A percentile compares a stretch with the other conserved stretches of the same genome.
phyloP scores from a whole-genome alignment of 35 echinoderm and acorn worm species.

The Amphiura filiformis region DNA sequence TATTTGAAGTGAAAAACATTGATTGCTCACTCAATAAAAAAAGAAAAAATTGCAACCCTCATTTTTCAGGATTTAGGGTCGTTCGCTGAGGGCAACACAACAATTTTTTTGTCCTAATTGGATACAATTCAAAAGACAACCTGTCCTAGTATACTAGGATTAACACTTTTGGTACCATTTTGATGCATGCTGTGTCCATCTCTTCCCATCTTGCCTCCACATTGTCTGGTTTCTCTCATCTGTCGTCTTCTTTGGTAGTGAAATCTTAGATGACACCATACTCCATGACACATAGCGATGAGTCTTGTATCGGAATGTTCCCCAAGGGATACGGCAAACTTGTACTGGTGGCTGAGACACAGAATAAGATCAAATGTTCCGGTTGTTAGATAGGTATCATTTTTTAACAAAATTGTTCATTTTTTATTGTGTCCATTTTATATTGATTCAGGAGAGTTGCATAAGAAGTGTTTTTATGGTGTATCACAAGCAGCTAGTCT shows the following conservation, averaged over 20 bases:
- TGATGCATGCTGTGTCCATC: neutral
- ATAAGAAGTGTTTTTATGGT: neutral
- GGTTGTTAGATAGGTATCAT: neutral
- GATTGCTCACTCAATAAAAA: too few relatives aligned
- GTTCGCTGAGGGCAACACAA: too few relatives aligned
- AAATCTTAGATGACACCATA: slow-evolving; percentile 24
- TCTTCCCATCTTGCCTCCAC: neutral
- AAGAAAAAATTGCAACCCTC: too few relatives aligned
- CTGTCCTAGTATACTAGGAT: too few relatives aligned
- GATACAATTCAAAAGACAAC: too few relatives aligned
- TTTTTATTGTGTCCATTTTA: neutral
- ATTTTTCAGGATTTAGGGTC: too few relatives aligned
- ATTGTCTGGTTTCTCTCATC: neutral
- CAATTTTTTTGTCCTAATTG: too few relatives aligned
- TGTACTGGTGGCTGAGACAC: slow-evolving; percentile 21
- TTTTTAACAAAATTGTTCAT: neutral
- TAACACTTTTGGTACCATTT: neutral
- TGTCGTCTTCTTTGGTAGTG: slow-evolving; percentile 12
- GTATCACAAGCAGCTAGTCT: neutral
- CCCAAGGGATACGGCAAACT: slow-evolving; percentile 2
- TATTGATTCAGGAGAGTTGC: neutral
- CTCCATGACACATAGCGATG: slow-evolving; percentile 11
- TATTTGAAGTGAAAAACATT: too few relatives aligned
- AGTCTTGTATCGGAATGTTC: neutral
- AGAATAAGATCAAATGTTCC: neutral